Evolutionary conservation across 2,888 invertebrate genomes (phyloP).

Genomic region (Ochropacha duplaris): DNA sequence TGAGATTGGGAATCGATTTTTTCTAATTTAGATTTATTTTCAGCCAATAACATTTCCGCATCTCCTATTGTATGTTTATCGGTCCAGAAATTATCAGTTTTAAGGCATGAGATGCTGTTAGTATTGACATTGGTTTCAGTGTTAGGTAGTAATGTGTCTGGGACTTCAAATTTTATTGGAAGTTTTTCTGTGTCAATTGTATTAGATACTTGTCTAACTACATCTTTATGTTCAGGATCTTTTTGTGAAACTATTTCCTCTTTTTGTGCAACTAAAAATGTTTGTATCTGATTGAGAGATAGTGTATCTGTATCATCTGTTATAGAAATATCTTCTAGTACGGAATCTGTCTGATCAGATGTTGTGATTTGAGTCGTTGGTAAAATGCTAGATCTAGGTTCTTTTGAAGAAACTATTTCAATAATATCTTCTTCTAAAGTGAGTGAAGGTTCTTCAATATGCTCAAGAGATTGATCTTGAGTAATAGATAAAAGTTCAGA

Average conservation of each 20-base stretch:
- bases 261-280: not conserved
- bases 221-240: not conserved
- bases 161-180: conserved; percentile 14
- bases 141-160: conserved; percentile 42
- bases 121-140: conserved; percentile 38
- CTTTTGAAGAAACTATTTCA: conserved; percentile 15
- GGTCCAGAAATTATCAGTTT: conserved; percentile 83
- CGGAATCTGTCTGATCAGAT: not conserved
- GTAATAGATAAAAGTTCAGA: conserved; percentile 41
- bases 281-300: not conserved
- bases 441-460: conserved; percentile 33
- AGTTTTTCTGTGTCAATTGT: conserved; percentile 11
- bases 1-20: conserved; percentile 14
- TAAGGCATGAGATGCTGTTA: conserved; percentile 61
- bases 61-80: conserved; percentile 83
- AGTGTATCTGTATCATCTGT: not conserved
- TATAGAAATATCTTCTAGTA: not conserved
- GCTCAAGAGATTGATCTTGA: conserved; percentile 42
- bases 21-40: conserved; percentile 40
- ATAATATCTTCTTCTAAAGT: conserved; percentile 40
- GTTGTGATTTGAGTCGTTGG: conserved; percentile 18
- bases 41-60: conserved; percentile 74
- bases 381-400: conserved; percentile 14
- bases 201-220: not conserved
- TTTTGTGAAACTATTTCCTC: not conserved